Evolutionary conservation across 2,113 vertebrate species (phyloP).

Genomic region (Sturnira hondurensis): DNA sequence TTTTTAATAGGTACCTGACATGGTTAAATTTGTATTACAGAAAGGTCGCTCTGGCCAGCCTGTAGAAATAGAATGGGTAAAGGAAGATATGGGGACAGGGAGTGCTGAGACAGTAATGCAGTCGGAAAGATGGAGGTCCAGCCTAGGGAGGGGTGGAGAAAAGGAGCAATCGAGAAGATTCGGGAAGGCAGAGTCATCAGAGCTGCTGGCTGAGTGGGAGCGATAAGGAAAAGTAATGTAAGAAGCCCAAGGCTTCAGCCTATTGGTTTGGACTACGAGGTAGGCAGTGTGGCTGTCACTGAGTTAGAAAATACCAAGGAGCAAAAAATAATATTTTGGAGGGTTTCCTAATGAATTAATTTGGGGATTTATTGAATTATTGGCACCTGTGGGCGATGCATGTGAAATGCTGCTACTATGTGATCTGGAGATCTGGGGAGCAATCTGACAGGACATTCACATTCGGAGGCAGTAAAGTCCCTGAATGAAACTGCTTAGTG

Average conservation of each 20-base stretch:
- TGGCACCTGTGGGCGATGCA: not conserved
- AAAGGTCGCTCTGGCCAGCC: not conserved
- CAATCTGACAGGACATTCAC: not conserved
- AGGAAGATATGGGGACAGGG: not conserved
- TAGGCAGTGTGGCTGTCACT: not conserved
- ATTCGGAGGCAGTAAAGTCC: not conserved
- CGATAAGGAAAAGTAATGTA: not conserved
- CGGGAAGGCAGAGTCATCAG: not conserved
- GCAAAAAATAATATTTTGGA: not conserved
- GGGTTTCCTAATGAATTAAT: not conserved
- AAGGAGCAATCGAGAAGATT: not conserved
- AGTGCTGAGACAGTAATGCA: not conserved
- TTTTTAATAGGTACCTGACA: not conserved
- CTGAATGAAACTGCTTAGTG: not conserved
- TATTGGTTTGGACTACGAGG: not conserved
- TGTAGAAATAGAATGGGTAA: not conserved
- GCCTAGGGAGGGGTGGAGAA: not conserved
- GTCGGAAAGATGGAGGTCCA: not conserved
- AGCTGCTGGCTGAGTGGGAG: not conserved
- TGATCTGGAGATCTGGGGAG: not conserved
- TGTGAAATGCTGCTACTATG: not conserved
- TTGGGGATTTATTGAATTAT: not conserved
- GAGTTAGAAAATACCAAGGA: not conserved
- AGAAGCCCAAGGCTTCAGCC: not conserved
- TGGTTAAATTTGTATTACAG: not conserved